Evolutionary conservation across 2,888 invertebrate genomes (phyloP).

Genomic region (Nymphalis polychloros): DNA sequence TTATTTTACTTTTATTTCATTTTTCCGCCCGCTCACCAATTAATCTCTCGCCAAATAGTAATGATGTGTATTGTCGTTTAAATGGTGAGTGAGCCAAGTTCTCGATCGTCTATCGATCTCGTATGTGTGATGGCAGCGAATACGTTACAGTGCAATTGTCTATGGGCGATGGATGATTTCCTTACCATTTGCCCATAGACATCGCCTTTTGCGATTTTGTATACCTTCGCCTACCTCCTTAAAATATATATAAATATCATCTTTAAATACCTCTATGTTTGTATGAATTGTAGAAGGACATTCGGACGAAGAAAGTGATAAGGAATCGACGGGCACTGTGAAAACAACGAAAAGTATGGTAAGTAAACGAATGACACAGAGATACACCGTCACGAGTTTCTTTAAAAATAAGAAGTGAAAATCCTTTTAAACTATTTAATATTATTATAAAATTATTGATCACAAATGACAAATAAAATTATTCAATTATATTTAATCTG

Average conservation of each 20-base stretch:
- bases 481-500: background rate
- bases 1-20: background rate
- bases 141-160: too few relatives aligned
- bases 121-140: too few relatives aligned
- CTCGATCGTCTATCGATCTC: background rate
- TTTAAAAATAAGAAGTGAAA: too few relatives aligned
- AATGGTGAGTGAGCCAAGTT: background rate
- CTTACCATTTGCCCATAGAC: too few relatives aligned
- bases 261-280: too few relatives aligned
- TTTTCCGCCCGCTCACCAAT: background rate
- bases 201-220: too few relatives aligned
- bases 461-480: background rate
- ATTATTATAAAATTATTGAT: background rate
- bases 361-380: slow-evolving; percentile 8
- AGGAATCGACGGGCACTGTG: background rate
- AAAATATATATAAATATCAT: too few relatives aligned
- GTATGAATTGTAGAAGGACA: slow-evolving; percentile 12
- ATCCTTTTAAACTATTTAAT: too few relatives aligned
- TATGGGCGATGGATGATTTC: too few relatives aligned
- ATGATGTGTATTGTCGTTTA: background rate
- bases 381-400: background rate
- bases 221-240: too few relatives aligned
- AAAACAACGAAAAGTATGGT: slow-evolving; percentile 19
- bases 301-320: slow-evolving; percentile 7
- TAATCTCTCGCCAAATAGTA: background rate